phyloP scores from a whole-genome alignment of 2,113 vertebrate genomes.

The Pogonocichla stellata region DNA sequence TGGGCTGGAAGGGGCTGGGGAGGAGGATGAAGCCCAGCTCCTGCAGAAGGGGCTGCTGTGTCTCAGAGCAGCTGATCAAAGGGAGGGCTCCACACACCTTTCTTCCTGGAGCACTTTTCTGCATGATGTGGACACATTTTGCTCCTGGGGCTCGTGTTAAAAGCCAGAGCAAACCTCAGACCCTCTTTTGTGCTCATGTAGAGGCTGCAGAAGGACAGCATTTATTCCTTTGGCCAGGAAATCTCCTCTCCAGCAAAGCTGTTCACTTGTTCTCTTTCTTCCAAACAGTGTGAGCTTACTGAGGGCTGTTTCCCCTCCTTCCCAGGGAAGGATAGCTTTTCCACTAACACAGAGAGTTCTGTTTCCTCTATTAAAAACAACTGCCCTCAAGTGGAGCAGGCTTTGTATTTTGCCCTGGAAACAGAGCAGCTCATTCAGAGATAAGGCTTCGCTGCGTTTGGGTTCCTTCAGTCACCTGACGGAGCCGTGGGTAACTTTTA shows the following conservation, averaged over 20 bases:
- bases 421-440: conserved; percentile 60
- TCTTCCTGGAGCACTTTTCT: not conserved
- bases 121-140: not conserved
- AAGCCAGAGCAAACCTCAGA: not conserved
- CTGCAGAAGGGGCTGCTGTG: not conserved
- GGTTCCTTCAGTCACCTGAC: conserved; percentile 72
- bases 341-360: conserved; percentile 68
- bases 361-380: conserved; percentile 64
- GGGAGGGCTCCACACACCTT: not conserved
- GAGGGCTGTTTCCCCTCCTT: not conserved
- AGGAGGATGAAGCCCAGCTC: not conserved
- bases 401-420: conserved; percentile 62
- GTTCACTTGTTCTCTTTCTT: conserved; percentile 10
- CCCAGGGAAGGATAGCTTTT: conserved; percentile 68
- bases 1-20: not conserved
- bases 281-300: not conserved
- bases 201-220: not conserved
- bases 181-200: not conserved
- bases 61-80: not conserved
- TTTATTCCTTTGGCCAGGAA: not conserved
- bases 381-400: conserved; percentile 27
- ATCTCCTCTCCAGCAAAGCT: not conserved
- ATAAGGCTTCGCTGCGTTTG: conserved; percentile 30
- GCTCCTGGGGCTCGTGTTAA: accelerated
- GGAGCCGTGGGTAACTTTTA: conserved; percentile 42